Conservation (phyloP, 2,113 vertebrate genomes). For the Phalacrocorax brasilianus region DNA sequence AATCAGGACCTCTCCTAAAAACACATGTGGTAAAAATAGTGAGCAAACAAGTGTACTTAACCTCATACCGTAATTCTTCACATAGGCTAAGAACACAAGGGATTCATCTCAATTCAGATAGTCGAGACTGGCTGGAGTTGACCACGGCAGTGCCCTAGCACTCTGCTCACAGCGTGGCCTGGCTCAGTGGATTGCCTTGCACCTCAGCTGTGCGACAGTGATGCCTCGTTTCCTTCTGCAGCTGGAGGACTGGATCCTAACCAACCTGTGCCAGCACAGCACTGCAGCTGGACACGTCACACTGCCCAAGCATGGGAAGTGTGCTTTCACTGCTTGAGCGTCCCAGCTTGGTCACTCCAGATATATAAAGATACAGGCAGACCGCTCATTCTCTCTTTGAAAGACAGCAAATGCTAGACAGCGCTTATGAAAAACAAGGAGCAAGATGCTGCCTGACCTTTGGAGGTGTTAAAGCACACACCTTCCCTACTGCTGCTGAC, state of each 20-base stretch:
- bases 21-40: background rate
- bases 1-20: constrained; percentile 73
- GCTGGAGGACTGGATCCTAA: background rate
- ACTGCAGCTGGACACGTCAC: background rate
- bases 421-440: background rate
- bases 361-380: background rate
- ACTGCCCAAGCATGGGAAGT: background rate
- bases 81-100: background rate
- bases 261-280: background rate
- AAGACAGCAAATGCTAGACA: background rate
- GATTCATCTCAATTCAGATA: background rate
- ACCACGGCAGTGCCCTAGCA: background rate
- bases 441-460: background rate
- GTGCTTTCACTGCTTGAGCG: background rate
- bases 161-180: fast-evolving
- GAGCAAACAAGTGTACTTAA: background rate
- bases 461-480: background rate
- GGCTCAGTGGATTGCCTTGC: background rate
- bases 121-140: background rate
- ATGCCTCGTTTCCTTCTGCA: background rate
- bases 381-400: background rate
- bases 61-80: background rate
- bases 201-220: background rate
- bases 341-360: background rate
- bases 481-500: background rate